Percentiles rank a stretch among this genome's conserved stretches.
These are phyloP conservation scores for Yponomeuta cagnagella DNA, from an alignment of 2,888 invertebrate species.

Conservation along the genomic window DNA sequence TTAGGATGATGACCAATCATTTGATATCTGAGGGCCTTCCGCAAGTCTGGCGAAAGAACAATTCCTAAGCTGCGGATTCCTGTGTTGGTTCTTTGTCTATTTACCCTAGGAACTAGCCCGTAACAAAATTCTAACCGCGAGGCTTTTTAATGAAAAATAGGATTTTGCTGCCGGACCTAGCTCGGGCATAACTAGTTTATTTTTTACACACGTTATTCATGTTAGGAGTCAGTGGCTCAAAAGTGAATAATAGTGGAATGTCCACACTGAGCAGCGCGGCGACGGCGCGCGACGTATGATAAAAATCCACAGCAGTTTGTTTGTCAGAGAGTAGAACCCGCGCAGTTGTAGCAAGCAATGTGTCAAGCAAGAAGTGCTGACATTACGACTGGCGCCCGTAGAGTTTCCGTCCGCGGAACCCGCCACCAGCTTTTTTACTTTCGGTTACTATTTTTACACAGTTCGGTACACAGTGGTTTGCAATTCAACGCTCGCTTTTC, in stretches of 20 bases:
- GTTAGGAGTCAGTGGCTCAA: slow-evolving; percentile 11
- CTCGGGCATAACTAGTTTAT: slow-evolving; percentile 32
- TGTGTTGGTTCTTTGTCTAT: too few relatives aligned
- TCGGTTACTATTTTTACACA: slow-evolving; percentile 20
- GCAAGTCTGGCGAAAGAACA: too few relatives aligned
- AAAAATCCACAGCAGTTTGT: slow-evolving; percentile 38
- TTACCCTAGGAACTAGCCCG: too few relatives aligned
- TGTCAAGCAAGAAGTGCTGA: slow-evolving; percentile 52
- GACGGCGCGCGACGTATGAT: slow-evolving; percentile 23
- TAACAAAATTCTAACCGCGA: too few relatives aligned
- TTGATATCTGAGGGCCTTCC: not conserved
- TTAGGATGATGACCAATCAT: not conserved
- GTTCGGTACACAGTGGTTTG: slow-evolving; percentile 41
- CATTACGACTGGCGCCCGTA: slow-evolving; percentile 24
- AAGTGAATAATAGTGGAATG: slow-evolving; percentile 51
- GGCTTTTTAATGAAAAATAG: not conserved
- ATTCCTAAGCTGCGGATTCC: too few relatives aligned
- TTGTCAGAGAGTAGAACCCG: slow-evolving; percentile 34
- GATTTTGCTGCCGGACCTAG: not conserved
- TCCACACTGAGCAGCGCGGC: slow-evolving; percentile 34
- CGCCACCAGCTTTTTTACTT: slow-evolving; percentile 32
- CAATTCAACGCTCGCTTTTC: slow-evolving; percentile 52
- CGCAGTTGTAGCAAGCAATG: slow-evolving; percentile 25
- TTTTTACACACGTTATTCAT: slow-evolving; percentile 36
- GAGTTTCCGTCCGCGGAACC: slow-evolving; percentile 11